Evolutionary conservation across 2,888 invertebrate species (phyloP), one percentile per base, ranked within the genome.

Genomic region (Pristionchus fissidentatus): DNA sequence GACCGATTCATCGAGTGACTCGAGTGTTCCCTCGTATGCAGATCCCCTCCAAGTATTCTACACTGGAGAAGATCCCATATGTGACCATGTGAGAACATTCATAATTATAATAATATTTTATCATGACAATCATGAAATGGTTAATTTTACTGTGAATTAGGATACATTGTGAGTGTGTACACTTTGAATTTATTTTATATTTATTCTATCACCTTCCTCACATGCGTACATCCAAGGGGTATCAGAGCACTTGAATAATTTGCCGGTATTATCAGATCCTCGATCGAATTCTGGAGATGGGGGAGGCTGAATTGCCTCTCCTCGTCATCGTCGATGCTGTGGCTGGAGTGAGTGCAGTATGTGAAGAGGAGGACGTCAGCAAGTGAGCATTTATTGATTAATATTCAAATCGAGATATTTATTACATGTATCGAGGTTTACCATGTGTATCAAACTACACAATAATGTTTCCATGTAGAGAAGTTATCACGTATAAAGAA

Each of bases 41-140:
- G 89, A 90, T 60, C 87, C 86, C 15, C 73, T 90, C 4, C 90
- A 90, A 83, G 84, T 89, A 4, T 87, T 90, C 84, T 90, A 87
- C 85, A 90, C 90, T 2, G 90, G 90, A 32, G 88, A 88, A 26
- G 90, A 90, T 79, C 88, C 89, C 35, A 88, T 90, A 62, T 90
- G 90, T 60, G 90, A 90, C 78, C 86, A 89, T 84, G 90, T 90
- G 46, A 86, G 87, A 5, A 4, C 19, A n/a, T 41, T 55, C 75
- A 19, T 19, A 7, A 29, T 57, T 57, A 29, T 57, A 5, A 29
- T 8, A 29, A 19, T 77, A 10, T 32, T 41, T 43, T 22, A 81
- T 38, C 57, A 38, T 29, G 35, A 57, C 22, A 32, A 35, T 32
- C 8, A 29, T 52, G 32, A 52, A 22, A 22, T 57, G 19, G 43